Evolutionary conservation across 2,888 invertebrate species (phyloP).

Genomic region (Cerastis rubricosa): DNA sequence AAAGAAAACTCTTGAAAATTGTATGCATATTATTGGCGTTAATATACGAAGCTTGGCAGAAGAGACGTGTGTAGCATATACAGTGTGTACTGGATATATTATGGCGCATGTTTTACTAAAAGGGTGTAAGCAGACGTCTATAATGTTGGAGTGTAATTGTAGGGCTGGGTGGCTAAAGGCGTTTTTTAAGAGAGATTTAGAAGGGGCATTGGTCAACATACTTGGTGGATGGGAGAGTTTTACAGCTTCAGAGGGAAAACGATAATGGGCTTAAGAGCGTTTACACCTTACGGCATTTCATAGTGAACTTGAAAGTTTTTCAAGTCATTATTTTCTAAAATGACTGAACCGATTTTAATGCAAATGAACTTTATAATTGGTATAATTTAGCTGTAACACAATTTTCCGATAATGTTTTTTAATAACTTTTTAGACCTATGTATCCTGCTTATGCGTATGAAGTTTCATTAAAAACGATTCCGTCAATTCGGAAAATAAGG

Average conservation of each 20-base stretch:
- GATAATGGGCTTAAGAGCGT: neutral
- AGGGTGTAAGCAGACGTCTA: slow-evolving; percentile 25
- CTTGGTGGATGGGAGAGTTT: neutral
- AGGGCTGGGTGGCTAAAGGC: neutral
- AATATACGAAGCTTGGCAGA: slow-evolving; percentile 55
- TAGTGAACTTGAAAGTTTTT: too few species aligned
- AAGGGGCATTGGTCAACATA: neutral
- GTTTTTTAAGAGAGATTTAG: neutral
- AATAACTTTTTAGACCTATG: too few species aligned
- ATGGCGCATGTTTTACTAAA: slow-evolving; percentile 28
- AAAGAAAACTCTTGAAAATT: slow-evolving; percentile 56
- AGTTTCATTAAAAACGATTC: too few species aligned
- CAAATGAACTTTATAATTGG: too few species aligned
- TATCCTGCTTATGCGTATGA: too few species aligned
- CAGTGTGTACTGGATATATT: slow-evolving; percentile 34
- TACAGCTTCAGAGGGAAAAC: neutral
- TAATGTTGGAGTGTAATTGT: slow-evolving; percentile 2
- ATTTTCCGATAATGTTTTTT: too few species aligned
- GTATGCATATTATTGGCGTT: slow-evolving; percentile 64
- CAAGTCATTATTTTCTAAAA: too few species aligned
- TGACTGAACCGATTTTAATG: too few species aligned
- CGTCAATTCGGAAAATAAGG: too few species aligned
- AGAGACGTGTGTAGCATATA: slow-evolving; percentile 51
- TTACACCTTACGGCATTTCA: too few species aligned
- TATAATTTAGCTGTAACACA: too few species aligned